phyloP scores from a whole-genome alignment of 2,888 invertebrate species.

The Pheosia gnoma region DNA sequence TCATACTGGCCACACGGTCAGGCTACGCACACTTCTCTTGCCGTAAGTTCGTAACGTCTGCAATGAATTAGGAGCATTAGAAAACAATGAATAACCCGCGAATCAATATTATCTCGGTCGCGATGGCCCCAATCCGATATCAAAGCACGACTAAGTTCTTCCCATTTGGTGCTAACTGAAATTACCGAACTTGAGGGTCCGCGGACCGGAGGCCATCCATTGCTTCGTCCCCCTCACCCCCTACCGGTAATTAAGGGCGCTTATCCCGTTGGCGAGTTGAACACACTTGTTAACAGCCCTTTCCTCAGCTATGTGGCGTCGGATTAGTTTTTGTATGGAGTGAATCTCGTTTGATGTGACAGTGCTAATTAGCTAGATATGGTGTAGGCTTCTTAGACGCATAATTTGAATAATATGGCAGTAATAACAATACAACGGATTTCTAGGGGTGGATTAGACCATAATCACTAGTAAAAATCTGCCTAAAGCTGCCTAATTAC shows the following conservation, averaged over 20 bases:
- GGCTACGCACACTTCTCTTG: no score
- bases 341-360: background rate
- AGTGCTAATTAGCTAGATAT: no score
- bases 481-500: no score
- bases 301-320: slow-evolving; percentile 29
- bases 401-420: no score
- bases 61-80: background rate
- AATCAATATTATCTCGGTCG: slow-evolving; percentile 26
- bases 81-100: slow-evolving; percentile 15
- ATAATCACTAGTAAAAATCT: no score
- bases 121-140: slow-evolving; percentile 41
- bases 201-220: slow-evolving; percentile 55
- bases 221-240: slow-evolving; percentile 41
- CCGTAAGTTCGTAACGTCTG: no score
- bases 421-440: no score
- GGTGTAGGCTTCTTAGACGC: no score
- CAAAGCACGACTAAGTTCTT: slow-evolving; percentile 47
- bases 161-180: slow-evolving; percentile 60
- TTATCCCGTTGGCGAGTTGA: slow-evolving; percentile 48
- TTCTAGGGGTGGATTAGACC: no score
- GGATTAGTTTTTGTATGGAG: slow-evolving; percentile 17
- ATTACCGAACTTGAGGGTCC: slow-evolving; percentile 58
- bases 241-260: slow-evolving; percentile 54
- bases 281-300: slow-evolving; percentile 41
- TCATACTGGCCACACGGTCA: no score